These are phyloP conservation scores for Agrochola lychnidis DNA, from an alignment of 2,888 invertebrate species.

Conservation along the genomic window DNA sequence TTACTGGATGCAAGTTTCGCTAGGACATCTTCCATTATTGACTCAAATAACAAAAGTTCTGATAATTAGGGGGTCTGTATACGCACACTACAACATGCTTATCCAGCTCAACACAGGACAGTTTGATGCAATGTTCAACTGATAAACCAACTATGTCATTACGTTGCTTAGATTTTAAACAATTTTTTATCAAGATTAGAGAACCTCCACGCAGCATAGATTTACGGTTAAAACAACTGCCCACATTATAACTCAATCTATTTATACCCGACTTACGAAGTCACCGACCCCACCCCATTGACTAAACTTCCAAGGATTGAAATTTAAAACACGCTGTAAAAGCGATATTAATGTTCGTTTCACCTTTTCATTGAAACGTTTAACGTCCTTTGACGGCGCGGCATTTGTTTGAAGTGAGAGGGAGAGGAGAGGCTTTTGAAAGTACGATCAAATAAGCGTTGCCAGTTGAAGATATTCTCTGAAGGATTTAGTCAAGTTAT, in stretches of 20 bases:
- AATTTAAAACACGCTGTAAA: constrained; percentile 45
- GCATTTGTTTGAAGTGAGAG: constrained; percentile 42
- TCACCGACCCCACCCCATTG: constrained; percentile 17
- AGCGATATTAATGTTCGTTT: constrained; percentile 41
- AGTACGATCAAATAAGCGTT: constrained; percentile 38
- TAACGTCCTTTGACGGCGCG: constrained; percentile 39
- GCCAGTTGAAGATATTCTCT: constrained; percentile 12
- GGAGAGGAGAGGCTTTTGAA: constrained; percentile 35
- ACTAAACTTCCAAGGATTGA: constrained; percentile 30
- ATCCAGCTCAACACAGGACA: too few relatives aligned
- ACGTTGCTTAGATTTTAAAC: too few relatives aligned
- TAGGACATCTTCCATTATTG: too few relatives aligned
- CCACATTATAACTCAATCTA: not conserved
- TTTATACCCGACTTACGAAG: not conserved
- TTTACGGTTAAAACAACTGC: too few relatives aligned
- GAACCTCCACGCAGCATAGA: too few relatives aligned
- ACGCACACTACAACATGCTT: too few relatives aligned
- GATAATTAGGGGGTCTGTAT: too few relatives aligned
- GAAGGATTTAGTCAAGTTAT: constrained; percentile 24
- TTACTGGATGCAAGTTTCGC: too few relatives aligned
- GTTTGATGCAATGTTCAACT: too few relatives aligned
- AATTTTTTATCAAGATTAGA: too few relatives aligned
- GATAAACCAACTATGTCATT: too few relatives aligned
- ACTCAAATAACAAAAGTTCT: too few relatives aligned
- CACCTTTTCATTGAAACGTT: constrained; percentile 40